These are phyloP conservation scores for Pachycephala philippinensis DNA, from an alignment of 2,113 vertebrate genomes.

Conservation along the genomic window DNA sequence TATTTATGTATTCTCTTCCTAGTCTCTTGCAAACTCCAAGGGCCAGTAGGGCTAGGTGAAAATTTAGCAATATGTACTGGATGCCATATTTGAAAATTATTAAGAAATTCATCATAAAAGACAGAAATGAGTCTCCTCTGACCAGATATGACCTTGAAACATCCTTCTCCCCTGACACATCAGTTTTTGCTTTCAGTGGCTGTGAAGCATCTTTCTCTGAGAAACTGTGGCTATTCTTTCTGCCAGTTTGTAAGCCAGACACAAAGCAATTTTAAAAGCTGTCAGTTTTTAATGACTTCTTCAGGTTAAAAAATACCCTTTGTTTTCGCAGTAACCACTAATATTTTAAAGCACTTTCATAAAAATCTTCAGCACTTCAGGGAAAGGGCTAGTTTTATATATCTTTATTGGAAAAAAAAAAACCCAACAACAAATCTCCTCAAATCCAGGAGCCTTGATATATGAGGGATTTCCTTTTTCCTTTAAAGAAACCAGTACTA, in stretches of 20 bases:
- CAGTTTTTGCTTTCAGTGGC: background rate
- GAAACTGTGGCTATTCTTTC: background rate
- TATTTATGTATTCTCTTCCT: background rate
- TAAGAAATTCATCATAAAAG: conserved; percentile 43
- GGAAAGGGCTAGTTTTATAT: background rate
- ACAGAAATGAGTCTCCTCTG: conserved; percentile 11
- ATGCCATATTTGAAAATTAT: conserved; percentile 31
- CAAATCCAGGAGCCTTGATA: background rate
- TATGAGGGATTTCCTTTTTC: background rate
- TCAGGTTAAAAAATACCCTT: background rate
- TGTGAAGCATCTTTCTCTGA: background rate
- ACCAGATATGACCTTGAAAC: conserved; percentile 38
- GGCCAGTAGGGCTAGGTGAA: background rate
- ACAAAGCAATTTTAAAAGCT: conserved; percentile 27
- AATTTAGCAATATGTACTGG: background rate
- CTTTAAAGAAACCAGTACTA: background rate
- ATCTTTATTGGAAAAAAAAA: background rate
- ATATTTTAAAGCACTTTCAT: background rate
- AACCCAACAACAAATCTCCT: background rate
- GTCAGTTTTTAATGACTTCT: background rate
- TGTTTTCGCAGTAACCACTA: conserved; percentile 14
- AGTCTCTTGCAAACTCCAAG: background rate
- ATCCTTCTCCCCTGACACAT: background rate
- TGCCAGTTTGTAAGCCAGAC: background rate
- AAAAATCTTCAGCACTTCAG: background rate